Conservation (phyloP, 53 echinoderm and acorn worm genomes). For the Antedon mediterranea region DNA sequence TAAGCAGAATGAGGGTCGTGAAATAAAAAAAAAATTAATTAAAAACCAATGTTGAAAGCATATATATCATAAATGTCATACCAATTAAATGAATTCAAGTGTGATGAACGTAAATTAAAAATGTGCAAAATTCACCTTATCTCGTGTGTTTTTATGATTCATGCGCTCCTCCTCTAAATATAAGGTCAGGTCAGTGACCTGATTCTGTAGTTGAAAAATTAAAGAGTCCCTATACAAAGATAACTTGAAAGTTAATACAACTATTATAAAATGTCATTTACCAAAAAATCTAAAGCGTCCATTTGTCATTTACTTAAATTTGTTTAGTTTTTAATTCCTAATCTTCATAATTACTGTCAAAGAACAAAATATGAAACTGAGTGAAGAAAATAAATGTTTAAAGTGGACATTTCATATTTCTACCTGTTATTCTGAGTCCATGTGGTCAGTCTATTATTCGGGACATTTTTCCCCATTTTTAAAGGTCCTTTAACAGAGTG, state of each 20-base stretch:
- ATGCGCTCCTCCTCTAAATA: slow-evolving; percentile 78
- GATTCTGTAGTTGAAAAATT: slow-evolving; percentile 81
- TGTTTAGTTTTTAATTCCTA: too few relatives aligned
- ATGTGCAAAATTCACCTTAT: slow-evolving; percentile 26
- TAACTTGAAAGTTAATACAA: not conserved
- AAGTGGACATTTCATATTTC: too few relatives aligned
- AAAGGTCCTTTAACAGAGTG: not conserved
- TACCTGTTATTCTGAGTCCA: not conserved
- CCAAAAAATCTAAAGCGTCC: not conserved
- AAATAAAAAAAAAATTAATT: too few relatives aligned
- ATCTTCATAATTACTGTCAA: too few relatives aligned
- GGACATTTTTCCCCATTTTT: not conserved
- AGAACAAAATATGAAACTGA: too few relatives aligned
- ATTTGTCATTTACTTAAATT: too few relatives aligned
- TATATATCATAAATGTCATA: too few relatives aligned
- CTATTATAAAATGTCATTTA: not conserved
- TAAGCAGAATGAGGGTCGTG: too few relatives aligned
- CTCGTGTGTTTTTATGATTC: slow-evolving; percentile 81
- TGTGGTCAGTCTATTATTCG: too few relatives aligned
- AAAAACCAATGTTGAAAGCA: too few relatives aligned
- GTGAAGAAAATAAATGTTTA: too few relatives aligned
- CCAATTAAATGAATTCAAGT: too few relatives aligned
- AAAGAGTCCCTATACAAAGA: slow-evolving; percentile 55
- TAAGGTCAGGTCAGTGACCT: slow-evolving; percentile 72
- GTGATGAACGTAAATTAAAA: not conserved